Conservation (phyloP, 37 sponge, comb jelly and placozoan genomes). For the Cladorhizidae sp. region DNA sequence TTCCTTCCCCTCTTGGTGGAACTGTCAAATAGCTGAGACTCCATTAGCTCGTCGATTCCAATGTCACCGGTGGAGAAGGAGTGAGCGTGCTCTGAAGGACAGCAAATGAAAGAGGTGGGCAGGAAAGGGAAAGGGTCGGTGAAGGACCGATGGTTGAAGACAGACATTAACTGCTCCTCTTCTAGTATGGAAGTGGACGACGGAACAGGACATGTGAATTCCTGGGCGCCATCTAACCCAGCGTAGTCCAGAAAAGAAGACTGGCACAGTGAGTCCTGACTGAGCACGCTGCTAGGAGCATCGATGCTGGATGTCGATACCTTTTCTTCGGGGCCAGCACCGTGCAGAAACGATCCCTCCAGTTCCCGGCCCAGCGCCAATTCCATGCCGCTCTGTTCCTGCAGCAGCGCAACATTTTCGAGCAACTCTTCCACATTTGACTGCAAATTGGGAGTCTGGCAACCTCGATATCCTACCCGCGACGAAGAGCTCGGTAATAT, state of each 20-base stretch:
- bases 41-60: no score
- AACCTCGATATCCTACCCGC: not conserved
- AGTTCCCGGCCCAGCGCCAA: not conserved
- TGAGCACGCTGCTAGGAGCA: not conserved
- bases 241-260: not conserved
- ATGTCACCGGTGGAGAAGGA: not conserved
- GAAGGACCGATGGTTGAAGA: slow-evolving; percentile 7
- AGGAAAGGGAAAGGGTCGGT: not conserved
- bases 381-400: not conserved
- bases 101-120: not conserved
- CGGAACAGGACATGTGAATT: no score
- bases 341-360: not conserved
- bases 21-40: not conserved
- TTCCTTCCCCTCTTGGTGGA: not conserved
- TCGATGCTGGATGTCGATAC: not conserved
- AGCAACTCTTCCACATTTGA: not conserved
- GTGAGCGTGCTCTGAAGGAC: not conserved
- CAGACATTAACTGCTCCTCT: not conserved
- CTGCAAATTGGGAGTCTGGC: not conserved
- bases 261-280: not conserved
- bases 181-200: not conserved
- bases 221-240: not conserved
- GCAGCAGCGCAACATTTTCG: not conserved
- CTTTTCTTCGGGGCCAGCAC: no score
- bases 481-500: no score